phyloP scores from a whole-genome alignment of 2,888 invertebrate genomes.

The Bembecia ichneumoniformis region DNA sequence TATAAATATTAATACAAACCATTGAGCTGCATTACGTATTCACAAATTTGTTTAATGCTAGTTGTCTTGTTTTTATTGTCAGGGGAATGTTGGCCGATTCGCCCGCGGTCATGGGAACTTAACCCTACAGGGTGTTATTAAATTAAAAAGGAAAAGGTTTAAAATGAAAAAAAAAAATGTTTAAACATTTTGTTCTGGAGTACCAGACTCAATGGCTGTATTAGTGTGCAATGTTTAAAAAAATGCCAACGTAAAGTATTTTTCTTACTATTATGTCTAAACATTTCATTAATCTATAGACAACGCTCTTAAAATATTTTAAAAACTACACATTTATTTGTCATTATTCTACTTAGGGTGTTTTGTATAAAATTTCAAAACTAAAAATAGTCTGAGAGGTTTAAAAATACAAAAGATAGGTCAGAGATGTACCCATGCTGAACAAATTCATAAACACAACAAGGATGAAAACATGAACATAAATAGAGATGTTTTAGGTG shows the following conservation, averaged over 20 bases:
- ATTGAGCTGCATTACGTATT: constrained; percentile 52
- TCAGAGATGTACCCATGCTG: too few species aligned
- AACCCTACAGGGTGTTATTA: constrained; percentile 37
- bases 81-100: constrained; percentile 21
- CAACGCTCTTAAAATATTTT: too few species aligned
- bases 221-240: background rate
- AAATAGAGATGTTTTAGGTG: constrained; percentile 47
- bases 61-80: constrained; percentile 56
- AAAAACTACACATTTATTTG: too few species aligned
- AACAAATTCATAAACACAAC: background rate
- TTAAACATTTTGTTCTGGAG: too few species aligned
- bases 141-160: too few species aligned
- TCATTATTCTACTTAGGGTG: too few species aligned
- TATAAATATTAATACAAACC: constrained; percentile 63
- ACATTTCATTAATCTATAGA: too few species aligned
- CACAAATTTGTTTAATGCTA: constrained; percentile 64
- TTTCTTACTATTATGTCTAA: too few species aligned
- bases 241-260: background rate
- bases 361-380: too few species aligned
- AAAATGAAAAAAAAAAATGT: too few species aligned
- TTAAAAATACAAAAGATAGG: too few species aligned
- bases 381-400: too few species aligned
- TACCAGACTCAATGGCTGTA: background rate
- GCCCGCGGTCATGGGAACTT: constrained; percentile 45
- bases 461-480: constrained; percentile 1